Evolutionary conservation across 2,113 vertebrate species (phyloP).

Genomic region (Numida meleagris): DNA sequence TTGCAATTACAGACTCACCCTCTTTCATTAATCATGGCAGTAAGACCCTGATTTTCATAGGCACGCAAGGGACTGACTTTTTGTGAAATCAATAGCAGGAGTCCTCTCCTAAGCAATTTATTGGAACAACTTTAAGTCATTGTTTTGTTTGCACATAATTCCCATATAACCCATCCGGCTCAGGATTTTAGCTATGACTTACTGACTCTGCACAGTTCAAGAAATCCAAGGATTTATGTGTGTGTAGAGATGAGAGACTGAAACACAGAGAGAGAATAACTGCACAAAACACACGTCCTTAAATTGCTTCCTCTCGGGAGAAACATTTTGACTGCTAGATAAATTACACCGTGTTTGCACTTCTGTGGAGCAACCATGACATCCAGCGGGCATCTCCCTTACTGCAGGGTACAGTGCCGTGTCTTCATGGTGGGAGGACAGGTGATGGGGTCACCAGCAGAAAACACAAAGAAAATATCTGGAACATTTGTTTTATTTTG

Average conservation of each 20-base stretch:
- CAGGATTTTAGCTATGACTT: neutral
- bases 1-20: constrained; percentile 57
- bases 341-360: constrained; percentile 42
- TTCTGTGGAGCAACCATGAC: constrained; percentile 56
- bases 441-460: neutral
- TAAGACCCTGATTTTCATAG: constrained; percentile 40
- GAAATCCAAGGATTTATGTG: neutral
- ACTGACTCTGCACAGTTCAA: neutral
- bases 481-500: neutral
- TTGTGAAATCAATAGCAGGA: constrained; percentile 10
- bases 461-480: neutral
- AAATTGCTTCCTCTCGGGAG: constrained; percentile 20
- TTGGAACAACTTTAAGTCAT: neutral
- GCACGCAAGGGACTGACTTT: neutral
- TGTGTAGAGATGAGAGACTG: neutral
- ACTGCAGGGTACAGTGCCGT: constrained; percentile 3
- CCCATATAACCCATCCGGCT: neutral
- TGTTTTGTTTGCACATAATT: neutral
- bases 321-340: constrained; percentile 72
- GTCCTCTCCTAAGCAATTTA: neutral
- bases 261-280: neutral
- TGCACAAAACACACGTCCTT: neutral
- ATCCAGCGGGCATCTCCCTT: constrained; percentile 56
- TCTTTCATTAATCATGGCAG: constrained; percentile 50
- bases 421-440: neutral